Evolutionary conservation across 2,113 vertebrate species (phyloP).

Genomic region (Tapirus terrestris): DNA sequence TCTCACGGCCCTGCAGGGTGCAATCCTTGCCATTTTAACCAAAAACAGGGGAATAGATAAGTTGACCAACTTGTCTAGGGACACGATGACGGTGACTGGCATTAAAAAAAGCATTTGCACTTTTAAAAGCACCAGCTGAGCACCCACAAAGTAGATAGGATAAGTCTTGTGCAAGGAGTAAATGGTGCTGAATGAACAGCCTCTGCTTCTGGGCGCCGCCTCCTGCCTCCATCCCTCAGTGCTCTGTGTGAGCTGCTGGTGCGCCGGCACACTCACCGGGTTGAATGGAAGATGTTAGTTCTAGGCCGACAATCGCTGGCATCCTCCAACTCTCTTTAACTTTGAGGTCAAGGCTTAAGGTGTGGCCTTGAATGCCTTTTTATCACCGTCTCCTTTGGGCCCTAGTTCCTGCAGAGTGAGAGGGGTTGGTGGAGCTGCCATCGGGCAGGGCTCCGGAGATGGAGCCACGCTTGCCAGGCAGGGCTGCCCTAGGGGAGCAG

Average conservation of each 20-base stretch:
- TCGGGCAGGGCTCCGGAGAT: background rate
- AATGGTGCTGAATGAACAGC: background rate
- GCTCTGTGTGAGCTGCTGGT: too few relatives aligned
- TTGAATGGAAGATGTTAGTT: too few relatives aligned
- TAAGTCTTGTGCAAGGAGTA: background rate
- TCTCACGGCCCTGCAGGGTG: background rate
- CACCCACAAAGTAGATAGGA: background rate
- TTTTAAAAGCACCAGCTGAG: too few relatives aligned
- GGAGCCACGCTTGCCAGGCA: too few relatives aligned
- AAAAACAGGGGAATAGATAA: background rate
- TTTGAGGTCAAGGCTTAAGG: background rate
- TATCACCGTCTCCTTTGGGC: background rate
- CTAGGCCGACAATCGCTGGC: background rate
- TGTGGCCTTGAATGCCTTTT: background rate
- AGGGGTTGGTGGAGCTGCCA: fast-evolving
- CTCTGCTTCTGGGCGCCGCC: background rate
- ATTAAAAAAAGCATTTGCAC: background rate
- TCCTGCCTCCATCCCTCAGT: too few relatives aligned
- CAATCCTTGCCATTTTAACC: background rate
- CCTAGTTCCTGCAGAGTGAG: background rate
- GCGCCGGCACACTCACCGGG: too few relatives aligned
- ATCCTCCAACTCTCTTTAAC: background rate
- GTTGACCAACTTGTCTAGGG: background rate
- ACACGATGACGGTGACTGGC: background rate
- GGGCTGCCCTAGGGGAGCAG: too few relatives aligned